Evolutionary conservation across 2,113 vertebrate genomes (phyloP).

Genomic region (Aix galericulata): DNA sequence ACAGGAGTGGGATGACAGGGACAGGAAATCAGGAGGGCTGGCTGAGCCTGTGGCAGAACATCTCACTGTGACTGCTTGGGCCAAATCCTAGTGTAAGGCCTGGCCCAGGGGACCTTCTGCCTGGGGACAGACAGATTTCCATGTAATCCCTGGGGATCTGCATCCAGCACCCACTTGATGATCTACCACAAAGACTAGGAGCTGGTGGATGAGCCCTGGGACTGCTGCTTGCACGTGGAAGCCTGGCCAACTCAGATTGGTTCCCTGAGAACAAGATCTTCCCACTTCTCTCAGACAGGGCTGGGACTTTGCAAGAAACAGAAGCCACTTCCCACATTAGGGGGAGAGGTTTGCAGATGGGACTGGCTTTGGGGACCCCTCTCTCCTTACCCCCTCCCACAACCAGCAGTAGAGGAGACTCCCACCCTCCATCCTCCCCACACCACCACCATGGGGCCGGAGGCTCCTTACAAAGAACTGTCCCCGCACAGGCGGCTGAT

Average conservation of each 20-base stretch:
- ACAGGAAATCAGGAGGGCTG: background rate
- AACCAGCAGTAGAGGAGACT: background rate
- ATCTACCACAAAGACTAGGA: background rate
- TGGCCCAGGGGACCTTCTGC: too few relatives aligned
- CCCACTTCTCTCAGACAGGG: fast-evolving
- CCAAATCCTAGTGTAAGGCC: background rate
- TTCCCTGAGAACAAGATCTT: too few relatives aligned
- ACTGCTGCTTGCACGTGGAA: background rate
- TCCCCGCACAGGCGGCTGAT: constrained; percentile 77
- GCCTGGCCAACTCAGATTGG: background rate
- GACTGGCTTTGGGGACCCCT: background rate
- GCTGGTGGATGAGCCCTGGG: background rate
- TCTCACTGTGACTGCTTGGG: background rate
- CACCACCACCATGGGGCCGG: fast-evolving
- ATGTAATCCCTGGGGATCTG: background rate
- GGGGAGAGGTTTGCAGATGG: background rate
- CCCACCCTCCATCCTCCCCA: background rate
- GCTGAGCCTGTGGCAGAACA: background rate
- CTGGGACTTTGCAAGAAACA: background rate
- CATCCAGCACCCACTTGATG: background rate
- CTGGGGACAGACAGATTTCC: background rate
- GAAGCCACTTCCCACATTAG: background rate
- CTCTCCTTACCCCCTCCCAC: background rate
- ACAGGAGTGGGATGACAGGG: background rate
- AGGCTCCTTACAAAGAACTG: constrained; percentile 75